Evolutionary conservation across 2,113 vertebrate genomes (phyloP).

Genomic region (Clinocottus analis): DNA sequence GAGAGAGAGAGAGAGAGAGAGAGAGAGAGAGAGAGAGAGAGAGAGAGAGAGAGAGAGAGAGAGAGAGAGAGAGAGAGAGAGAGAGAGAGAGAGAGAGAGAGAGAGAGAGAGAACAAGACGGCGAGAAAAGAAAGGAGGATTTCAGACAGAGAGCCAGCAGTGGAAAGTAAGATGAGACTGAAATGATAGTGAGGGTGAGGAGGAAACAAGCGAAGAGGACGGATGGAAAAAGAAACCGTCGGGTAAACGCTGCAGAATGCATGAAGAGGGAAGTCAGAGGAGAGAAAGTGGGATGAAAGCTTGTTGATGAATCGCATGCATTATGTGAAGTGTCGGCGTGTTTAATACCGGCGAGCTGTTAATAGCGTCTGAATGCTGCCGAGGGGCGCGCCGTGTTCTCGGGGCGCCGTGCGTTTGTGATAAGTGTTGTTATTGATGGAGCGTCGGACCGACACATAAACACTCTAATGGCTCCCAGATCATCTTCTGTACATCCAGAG

Average conservation of each 20-base stretch:
- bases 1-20: no score
- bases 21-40: no score
- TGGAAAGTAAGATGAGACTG: constrained; percentile 34
- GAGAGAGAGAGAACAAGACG: constrained; percentile 24
- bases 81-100: no score
- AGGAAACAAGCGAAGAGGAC: constrained; percentile 57
- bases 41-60: no score
- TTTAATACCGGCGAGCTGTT: constrained; percentile 70
- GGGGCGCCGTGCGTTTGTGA: constrained; percentile 55
- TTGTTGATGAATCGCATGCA: constrained; percentile 64
- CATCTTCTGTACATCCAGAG: constrained; percentile 52
- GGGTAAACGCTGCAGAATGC: constrained; percentile 56
- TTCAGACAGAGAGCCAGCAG: constrained; percentile 14
- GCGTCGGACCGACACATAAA: constrained; percentile 66
- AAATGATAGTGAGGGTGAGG: constrained; percentile 47
- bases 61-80: no score
- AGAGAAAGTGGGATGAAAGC: constrained; percentile 45
- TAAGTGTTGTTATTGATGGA: constrained; percentile 70
- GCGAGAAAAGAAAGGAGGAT: constrained; percentile 15
- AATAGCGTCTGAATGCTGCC: constrained; percentile 70
- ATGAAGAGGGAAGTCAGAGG: constrained; percentile 32
- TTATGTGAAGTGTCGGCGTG: constrained; percentile 67
- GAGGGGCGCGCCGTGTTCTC: constrained; percentile 52
- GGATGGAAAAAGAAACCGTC: constrained; percentile 52
- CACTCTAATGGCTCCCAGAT: constrained; percentile 72